These are phyloP conservation scores for Euschistus heros DNA, from an alignment of 1,140 invertebrate species.

Conservation along the genomic window DNA sequence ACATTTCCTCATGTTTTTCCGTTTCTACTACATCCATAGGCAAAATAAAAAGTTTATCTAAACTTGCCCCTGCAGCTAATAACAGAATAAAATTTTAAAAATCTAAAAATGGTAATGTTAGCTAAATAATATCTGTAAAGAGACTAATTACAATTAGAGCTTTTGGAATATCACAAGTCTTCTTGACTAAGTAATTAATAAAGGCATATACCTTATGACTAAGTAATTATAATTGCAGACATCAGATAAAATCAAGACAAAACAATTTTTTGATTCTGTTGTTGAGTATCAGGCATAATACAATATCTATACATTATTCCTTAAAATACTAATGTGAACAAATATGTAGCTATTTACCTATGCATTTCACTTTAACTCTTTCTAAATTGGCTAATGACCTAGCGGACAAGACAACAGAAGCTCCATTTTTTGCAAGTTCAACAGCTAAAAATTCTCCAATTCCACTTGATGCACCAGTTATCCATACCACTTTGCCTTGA, in stretches of 20 bases:
- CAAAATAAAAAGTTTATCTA: constrained; percentile 55
- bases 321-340: neutral
- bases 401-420: constrained; percentile 65
- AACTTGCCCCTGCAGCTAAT: constrained; percentile 36
- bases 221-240: no score
- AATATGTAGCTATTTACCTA: constrained; percentile 41
- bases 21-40: constrained; percentile 58
- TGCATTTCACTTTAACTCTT: constrained; percentile 57
- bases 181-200: no score
- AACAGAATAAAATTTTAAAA: constrained; percentile 15
- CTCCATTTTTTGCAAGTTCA: constrained; percentile 54
- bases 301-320: neutral
- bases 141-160: no score
- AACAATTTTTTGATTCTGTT: no score
- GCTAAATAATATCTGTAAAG: no score
- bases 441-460: constrained; percentile 72
- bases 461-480: constrained; percentile 77
- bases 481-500: constrained; percentile 70
- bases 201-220: no score
- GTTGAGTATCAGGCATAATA: no score
- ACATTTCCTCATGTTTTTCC: constrained; percentile 47
- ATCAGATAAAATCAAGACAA: no score
- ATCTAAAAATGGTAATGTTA: neutral
- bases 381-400: constrained; percentile 59
- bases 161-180: no score